Conservation (phyloP, 1,140 invertebrate genomes). For the Drosophila athabasca region DNA sequence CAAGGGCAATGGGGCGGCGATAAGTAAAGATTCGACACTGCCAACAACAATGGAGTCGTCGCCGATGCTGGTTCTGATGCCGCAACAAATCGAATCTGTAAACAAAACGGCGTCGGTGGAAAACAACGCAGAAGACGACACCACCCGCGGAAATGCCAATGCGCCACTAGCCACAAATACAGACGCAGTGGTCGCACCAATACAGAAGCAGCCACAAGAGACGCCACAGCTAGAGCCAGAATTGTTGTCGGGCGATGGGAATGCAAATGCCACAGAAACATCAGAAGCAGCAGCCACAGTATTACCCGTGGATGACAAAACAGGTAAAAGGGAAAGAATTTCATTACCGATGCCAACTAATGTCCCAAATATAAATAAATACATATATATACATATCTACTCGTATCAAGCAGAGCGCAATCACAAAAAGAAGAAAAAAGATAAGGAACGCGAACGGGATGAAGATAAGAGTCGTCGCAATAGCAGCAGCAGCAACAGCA, state of each 20-base stretch:
- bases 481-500: slow-evolving; percentile 23
- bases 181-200: slow-evolving; percentile 11
- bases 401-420: slow-evolving; percentile 59
- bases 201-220: slow-evolving; percentile 12
- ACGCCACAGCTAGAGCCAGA: slow-evolving; percentile 23
- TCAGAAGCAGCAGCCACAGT: slow-evolving; percentile 3
- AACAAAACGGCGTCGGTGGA: slow-evolving; percentile 7
- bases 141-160: slow-evolving; percentile 42
- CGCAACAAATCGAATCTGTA: slow-evolving; percentile 2
- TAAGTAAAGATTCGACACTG: neutral
- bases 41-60: slow-evolving; percentile 2
- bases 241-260: slow-evolving; percentile 46
- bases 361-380: slow-evolving; percentile 23
- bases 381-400: slow-evolving; percentile 9
- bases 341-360: slow-evolving; percentile 39
- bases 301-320: slow-evolving; percentile 50
- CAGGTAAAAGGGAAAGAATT: slow-evolving; percentile 60
- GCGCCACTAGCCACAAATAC: slow-evolving; percentile 20
- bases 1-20: neutral
- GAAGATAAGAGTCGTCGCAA: slow-evolving; percentile 61
- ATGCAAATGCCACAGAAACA: slow-evolving; percentile 61
- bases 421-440: slow-evolving; percentile 77
- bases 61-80: neutral
- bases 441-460: slow-evolving; percentile 73
- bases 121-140: slow-evolving; percentile 33